A percentile compares a stretch with the other conserved stretches of the same genome.
These are phyloP conservation scores for Petromus typicus DNA, from an alignment of 2,113 vertebrate species.

Conservation along the genomic window DNA sequence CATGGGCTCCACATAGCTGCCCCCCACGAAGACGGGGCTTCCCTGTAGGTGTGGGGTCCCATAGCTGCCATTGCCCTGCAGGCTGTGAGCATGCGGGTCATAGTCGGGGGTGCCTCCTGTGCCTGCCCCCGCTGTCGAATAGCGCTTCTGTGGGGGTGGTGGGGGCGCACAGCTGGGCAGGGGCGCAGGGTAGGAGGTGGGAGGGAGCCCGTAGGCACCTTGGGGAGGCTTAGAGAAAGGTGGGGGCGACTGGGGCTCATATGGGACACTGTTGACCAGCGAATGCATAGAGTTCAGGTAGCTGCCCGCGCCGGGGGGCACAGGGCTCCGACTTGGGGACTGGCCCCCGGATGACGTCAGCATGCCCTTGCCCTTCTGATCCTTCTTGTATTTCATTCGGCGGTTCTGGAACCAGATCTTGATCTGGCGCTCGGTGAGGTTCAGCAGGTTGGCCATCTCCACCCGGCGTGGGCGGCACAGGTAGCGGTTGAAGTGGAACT, in stretches of 20 bases:
- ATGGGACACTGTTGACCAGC: conserved; percentile 96
- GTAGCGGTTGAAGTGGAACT: conserved; percentile 99
- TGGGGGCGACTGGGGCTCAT: conserved; percentile 95
- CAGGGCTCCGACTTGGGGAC: conserved; percentile 95
- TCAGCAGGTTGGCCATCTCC: conserved; percentile 99
- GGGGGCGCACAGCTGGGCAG: conserved; percentile 95
- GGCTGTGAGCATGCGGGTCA: conserved; percentile 93
- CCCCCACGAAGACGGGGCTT: conserved; percentile 97
- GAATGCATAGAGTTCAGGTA: conserved; percentile 99
- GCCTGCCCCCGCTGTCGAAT: conserved; percentile 91
- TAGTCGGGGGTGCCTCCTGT: conserved; percentile 95
- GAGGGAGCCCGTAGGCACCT: conserved; percentile 93
- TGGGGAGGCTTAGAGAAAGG: conserved; percentile 96
- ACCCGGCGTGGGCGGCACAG: conserved; percentile 97
- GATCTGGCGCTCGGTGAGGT: conserved; percentile 99
- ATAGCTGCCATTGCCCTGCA: conserved; percentile 96
- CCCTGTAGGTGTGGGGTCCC: conserved; percentile 96
- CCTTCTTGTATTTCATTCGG: conserved; percentile 99
- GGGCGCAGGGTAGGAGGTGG: conserved; percentile 93
- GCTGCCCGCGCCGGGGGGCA: conserved; percentile 91
- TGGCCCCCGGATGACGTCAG: conserved; percentile 97
- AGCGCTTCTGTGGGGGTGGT: conserved; percentile 96
- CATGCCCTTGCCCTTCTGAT: conserved; percentile 98
- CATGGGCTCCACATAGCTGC: conserved; percentile 96
- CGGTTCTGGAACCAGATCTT: conserved; percentile 99